Percentiles rank a stretch among this genome's conserved stretches.
Evolutionary conservation across 2,113 vertebrate genomes (phyloP).

Genomic region (Sinosuthora webbiana): DNA sequence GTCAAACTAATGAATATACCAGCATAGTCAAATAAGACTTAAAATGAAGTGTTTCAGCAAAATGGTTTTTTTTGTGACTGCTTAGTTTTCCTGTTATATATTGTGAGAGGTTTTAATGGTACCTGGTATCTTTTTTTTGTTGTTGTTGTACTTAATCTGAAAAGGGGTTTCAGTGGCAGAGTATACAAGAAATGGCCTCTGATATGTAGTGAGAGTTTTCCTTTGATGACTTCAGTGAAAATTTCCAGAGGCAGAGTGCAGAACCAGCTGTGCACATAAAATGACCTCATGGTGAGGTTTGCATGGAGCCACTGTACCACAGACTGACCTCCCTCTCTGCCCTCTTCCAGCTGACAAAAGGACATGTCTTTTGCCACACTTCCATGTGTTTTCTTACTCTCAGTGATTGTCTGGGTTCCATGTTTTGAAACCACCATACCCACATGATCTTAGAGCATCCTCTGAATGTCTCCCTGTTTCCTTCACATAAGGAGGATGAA

Average conservation of each 20-base stretch:
- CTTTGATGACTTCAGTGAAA: neutral
- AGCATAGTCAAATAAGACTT: neutral
- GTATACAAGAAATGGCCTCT: neutral
- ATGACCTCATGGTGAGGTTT: accelerated
- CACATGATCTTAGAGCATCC: neutral
- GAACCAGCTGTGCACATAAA: neutral
- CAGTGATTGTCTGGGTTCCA: accelerated
- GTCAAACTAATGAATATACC: neutral
- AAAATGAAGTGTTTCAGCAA: neutral
- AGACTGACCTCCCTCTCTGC: neutral
- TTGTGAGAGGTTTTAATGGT: neutral
- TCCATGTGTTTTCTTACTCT: accelerated
- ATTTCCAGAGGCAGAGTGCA: neutral
- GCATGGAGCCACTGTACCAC: neutral
- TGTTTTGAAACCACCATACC: neutral
- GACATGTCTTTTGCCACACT: accelerated
- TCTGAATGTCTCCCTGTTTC: neutral
- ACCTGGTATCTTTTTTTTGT: neutral
- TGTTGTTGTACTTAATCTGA: neutral
- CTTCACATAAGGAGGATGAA: neutral
- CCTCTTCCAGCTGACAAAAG: neutral
- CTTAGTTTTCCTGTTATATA: neutral
- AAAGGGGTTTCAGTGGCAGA: neutral
- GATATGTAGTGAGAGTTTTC: neutral
- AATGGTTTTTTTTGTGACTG: neutral